Evolutionary conservation across 2,113 vertebrate genomes (phyloP).

Genomic region (Misgurnus anguillicaudatus): DNA sequence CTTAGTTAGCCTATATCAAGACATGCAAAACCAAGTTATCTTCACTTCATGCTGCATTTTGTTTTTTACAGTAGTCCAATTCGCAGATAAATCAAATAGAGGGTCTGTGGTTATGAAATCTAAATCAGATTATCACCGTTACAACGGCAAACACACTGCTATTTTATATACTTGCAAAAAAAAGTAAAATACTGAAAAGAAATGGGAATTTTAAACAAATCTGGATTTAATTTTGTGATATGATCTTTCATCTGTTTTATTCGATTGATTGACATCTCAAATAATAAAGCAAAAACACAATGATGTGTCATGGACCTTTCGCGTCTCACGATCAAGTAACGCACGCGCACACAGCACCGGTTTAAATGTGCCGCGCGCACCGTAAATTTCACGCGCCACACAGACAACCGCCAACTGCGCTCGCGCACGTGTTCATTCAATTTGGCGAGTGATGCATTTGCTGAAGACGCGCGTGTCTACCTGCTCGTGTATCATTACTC

Average conservation of each 20-base stretch:
- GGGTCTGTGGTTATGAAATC: too few relatives aligned
- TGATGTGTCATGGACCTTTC: not conserved
- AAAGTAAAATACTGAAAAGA: too few relatives aligned
- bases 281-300: not conserved
- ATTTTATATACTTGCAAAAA: too few relatives aligned
- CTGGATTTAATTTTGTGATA: not conserved
- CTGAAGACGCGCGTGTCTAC: not conserved
- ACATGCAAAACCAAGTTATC: too few relatives aligned
- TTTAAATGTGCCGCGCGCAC: not conserved
- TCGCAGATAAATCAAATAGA: too few relatives aligned
- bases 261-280: not conserved
- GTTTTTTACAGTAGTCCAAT: too few relatives aligned
- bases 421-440: conserved; percentile 9
- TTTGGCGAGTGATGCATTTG: conserved; percentile 30
- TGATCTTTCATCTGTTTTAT: not conserved
- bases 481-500: not conserved
- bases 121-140: too few relatives aligned
- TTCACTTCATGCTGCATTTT: too few relatives aligned
- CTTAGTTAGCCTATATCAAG: too few relatives aligned
- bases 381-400: not conserved
- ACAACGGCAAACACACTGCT: not conserved
- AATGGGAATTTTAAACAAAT: not conserved
- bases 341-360: not conserved
- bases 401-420: conserved; percentile 14
- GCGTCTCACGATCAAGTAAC: not conserved